Evolutionary conservation across 2,888 invertebrate genomes (phyloP).

Genomic region (Parnassius smintheus): DNA sequence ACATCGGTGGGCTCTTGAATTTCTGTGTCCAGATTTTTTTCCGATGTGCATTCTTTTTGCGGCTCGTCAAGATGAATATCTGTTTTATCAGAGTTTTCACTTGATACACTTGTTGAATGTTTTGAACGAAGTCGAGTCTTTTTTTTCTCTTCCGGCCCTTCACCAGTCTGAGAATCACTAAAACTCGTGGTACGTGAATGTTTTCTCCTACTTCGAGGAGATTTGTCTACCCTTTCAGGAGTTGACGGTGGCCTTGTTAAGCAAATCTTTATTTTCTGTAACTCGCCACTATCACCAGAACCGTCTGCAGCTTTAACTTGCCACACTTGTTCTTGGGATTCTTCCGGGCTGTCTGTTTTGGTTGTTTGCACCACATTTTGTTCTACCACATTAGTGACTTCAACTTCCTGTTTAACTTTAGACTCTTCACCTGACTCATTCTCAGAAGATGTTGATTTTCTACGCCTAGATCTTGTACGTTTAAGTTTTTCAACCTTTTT

Average conservation of each 20-base stretch:
- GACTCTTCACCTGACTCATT: slow-evolving; percentile 71
- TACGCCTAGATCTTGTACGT: slow-evolving; percentile 77
- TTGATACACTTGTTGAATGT: slow-evolving; percentile 55
- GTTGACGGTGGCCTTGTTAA: slow-evolving; percentile 81
- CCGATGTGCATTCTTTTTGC: slow-evolving; percentile 18
- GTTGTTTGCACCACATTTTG: slow-evolving; percentile 49
- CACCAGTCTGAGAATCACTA: slow-evolving; percentile 69
- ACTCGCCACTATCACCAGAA: slow-evolving; percentile 78
- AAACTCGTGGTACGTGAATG: slow-evolving; percentile 74
- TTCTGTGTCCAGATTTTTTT: slow-evolving; percentile 34
- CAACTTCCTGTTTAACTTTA: slow-evolving; percentile 47
- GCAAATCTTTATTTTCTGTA: slow-evolving; percentile 84
- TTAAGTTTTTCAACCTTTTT: slow-evolving; percentile 80
- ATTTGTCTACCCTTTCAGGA: slow-evolving; percentile 75
- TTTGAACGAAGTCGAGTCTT: slow-evolving; percentile 65
- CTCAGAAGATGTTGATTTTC: slow-evolving; percentile 80
- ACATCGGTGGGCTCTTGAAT: slow-evolving; percentile 23
- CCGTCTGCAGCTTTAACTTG: slow-evolving; percentile 75
- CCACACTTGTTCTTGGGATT: slow-evolving; percentile 74
- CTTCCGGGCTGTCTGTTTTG: slow-evolving; percentile 59
- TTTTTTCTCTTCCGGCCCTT: slow-evolving; percentile 70
- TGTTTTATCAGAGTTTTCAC: slow-evolving; percentile 59
- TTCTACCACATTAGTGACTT: slow-evolving; percentile 45
- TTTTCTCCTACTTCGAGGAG: slow-evolving; percentile 76
- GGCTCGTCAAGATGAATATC: slow-evolving; percentile 18